A percentile compares a stretch with the other conserved stretches of the same genome.
These are phyloP conservation scores for Arctopsyche grandis DNA, from an alignment of 1,140 invertebrate species.

Conservation along the genomic window DNA sequence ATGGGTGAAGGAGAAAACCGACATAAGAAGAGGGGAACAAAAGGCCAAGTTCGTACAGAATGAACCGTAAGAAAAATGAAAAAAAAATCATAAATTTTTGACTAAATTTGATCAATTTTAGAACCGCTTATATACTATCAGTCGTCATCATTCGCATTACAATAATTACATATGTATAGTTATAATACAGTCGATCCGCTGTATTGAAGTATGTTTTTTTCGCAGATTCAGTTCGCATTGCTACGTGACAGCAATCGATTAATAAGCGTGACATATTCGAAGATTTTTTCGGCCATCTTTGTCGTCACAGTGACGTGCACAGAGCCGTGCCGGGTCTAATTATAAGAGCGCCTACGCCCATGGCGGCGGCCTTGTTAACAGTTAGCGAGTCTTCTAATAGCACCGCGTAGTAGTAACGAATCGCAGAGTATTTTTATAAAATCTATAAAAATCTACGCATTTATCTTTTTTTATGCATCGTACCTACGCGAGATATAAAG, in stretches of 20 bases:
- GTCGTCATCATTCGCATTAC: not conserved
- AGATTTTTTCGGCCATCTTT: not conserved
- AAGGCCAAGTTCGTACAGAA: not conserved
- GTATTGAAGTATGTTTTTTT: no score
- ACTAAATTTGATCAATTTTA: no score
- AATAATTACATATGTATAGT: no score
- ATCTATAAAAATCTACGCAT: not conserved
- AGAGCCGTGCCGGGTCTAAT: not conserved
- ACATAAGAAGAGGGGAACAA: not conserved
- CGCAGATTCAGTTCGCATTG: no score
- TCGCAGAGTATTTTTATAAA: not conserved
- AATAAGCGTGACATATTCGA: not conserved
- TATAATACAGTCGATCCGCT: no score
- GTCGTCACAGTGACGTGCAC: not conserved
- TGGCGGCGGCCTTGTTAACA: conserved; percentile 5
- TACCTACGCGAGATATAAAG: no score
- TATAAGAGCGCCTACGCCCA: not conserved
- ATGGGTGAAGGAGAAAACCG: not conserved
- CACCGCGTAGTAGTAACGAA: not conserved
- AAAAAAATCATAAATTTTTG: not conserved
- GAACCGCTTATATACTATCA: not conserved
- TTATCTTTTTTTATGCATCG: no score
- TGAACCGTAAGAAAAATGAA: not conserved
- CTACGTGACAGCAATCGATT: no score
- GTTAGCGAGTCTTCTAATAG: not conserved